These are phyloP conservation scores for Scytalopus superciliaris DNA, from an alignment of 2,113 vertebrate genomes.

Conservation along the genomic window DNA sequence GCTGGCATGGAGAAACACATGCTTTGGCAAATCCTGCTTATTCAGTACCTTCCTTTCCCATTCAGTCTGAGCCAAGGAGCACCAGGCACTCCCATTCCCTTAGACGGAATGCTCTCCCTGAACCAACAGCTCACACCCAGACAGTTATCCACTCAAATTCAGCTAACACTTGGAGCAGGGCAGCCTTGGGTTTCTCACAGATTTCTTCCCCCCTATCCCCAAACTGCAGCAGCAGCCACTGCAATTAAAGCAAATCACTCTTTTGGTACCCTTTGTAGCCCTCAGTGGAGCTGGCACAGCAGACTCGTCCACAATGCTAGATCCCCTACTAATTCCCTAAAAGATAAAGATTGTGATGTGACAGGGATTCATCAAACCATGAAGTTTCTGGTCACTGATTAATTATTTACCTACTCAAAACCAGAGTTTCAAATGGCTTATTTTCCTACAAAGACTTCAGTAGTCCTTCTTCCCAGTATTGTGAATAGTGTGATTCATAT, in stretches of 20 bases:
- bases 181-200: not conserved
- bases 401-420: not conserved
- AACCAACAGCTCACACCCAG: not conserved
- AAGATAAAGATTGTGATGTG: not conserved
- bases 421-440: not conserved
- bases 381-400: not conserved
- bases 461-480: not conserved
- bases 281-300: not conserved
- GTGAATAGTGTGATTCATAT: not conserved
- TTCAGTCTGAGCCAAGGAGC: constrained; percentile 14
- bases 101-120: not conserved
- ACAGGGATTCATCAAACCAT: not conserved
- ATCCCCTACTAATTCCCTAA: not conserved
- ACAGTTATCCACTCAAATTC: not conserved
- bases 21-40: constrained; percentile 29
- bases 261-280: not conserved
- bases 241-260: not conserved
- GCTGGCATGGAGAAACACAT: not conserved
- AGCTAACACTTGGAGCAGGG: not conserved
- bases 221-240: not conserved
- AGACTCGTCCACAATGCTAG: not conserved
- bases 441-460: not conserved
- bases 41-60: not conserved
- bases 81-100: not conserved
- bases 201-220: not conserved